These are phyloP conservation scores for Proteles cristata DNA, from an alignment of 2,113 vertebrate genomes.

Conservation along the genomic window DNA sequence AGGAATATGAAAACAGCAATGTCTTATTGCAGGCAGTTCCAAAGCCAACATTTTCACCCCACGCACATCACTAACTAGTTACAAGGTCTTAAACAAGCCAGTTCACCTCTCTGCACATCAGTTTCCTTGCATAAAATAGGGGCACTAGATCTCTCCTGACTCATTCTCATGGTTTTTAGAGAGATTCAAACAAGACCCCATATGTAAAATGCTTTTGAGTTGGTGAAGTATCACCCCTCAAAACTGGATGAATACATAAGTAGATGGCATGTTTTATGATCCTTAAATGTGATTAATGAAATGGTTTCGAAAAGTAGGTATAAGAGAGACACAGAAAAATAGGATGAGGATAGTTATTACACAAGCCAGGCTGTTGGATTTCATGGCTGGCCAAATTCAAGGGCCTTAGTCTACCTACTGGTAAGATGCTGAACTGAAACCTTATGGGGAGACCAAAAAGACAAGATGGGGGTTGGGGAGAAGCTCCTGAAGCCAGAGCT, in stretches of 20 bases:
- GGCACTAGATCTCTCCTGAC: not conserved
- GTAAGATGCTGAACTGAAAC: slow-evolving; percentile 43
- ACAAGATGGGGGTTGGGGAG: not conserved
- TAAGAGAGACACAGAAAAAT: not conserved
- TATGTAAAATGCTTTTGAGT: not conserved
- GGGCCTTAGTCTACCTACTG: not conserved
- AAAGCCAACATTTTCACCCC: not conserved
- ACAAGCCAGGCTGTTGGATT: not conserved
- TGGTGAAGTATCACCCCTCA: not conserved
- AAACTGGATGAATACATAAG: not conserved
- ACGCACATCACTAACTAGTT: not conserved
- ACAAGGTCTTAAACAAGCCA: not conserved
- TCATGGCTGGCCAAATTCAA: not conserved
- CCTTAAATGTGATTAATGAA: not conserved
- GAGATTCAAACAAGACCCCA: not conserved
- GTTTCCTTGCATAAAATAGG: not conserved
- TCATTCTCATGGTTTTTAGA: not conserved
- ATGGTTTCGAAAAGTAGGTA: not conserved
- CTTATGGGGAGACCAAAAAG: not conserved
- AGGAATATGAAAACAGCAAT: not conserved
- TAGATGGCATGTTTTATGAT: not conserved
- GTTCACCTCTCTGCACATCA: not conserved
- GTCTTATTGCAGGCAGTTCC: not conserved
- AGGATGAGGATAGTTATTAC: not conserved
- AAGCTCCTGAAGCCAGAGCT: slow-evolving; percentile 56